Evolutionary conservation across 1,140 invertebrate genomes (phyloP).

Genomic region (Colletes gigas): DNA sequence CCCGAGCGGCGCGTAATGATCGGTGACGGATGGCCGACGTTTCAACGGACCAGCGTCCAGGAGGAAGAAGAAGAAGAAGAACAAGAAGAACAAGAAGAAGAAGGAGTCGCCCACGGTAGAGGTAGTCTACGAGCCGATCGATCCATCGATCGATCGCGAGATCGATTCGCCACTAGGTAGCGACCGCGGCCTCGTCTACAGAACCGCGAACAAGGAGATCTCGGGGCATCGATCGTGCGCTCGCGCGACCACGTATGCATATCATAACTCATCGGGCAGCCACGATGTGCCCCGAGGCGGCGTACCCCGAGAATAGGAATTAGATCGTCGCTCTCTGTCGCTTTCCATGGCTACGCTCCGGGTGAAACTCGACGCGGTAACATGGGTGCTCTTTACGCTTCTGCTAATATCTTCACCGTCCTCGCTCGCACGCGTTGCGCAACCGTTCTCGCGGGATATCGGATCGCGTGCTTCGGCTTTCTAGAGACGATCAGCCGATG

Average conservation of each 20-base stretch:
- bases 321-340: slow-evolving; percentile 33
- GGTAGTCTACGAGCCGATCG: slow-evolving; percentile 21
- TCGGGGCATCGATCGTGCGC: not conserved
- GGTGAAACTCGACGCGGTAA: slow-evolving; percentile 40
- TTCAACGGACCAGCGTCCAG: not conserved
- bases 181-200: not conserved
- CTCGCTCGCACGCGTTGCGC: not conserved
- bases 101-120: slow-evolving; percentile 24
- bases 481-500: not conserved
- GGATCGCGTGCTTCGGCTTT: not conserved
- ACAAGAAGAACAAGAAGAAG: slow-evolving; percentile 35
- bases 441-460: not conserved
- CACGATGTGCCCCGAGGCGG: slow-evolving; percentile 25
- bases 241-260: slow-evolving; percentile 25
- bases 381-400: slow-evolving; percentile 41
- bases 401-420: slow-evolving; percentile 46
- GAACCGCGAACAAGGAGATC: slow-evolving; percentile 17
- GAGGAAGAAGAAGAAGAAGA: slow-evolving; percentile 30
- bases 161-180: slow-evolving; percentile 12
- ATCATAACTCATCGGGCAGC: slow-evolving; percentile 46
- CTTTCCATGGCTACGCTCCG: not conserved
- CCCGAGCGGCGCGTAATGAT: slow-evolving; percentile 59
- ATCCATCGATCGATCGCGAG: slow-evolving; percentile 18
- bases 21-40: slow-evolving; percentile 55
- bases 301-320: slow-evolving; percentile 32